Evolutionary conservation across 2,888 invertebrate species (phyloP).

Genomic region (Auanema freiburgensis): DNA sequence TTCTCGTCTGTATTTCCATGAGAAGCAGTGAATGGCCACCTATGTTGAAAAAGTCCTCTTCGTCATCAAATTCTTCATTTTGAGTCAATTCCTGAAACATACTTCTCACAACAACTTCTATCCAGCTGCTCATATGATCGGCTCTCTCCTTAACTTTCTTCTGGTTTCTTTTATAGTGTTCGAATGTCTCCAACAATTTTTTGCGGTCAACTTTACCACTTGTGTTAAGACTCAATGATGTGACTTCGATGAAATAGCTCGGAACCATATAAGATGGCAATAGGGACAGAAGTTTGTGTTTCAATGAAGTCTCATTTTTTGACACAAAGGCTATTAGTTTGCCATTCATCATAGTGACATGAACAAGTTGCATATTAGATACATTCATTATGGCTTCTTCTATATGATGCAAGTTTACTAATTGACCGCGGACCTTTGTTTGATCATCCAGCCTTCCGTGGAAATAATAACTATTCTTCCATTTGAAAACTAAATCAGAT

Average conservation of each 20-base stretch:
- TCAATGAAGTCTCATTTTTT: background rate
- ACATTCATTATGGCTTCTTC: conserved; percentile 25
- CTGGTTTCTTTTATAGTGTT: conserved; percentile 19
- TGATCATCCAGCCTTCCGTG: conserved; percentile 48
- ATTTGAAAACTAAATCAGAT: conserved; percentile 32
- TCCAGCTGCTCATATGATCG: conserved; percentile 24
- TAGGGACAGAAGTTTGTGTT: background rate
- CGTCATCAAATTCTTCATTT: conserved; percentile 5
- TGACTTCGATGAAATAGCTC: conserved; percentile 31
- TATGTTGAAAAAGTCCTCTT: conserved; percentile 41
- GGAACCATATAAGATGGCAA: conserved; percentile 26
- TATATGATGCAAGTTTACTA: conserved; percentile 27
- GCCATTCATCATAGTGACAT: conserved; percentile 20
- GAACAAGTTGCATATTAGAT: conserved; percentile 1
- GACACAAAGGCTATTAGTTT: conserved; percentile 34
- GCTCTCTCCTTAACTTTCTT: conserved; percentile 14
- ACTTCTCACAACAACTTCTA: conserved; percentile 21
- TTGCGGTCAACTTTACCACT: conserved; percentile 48
- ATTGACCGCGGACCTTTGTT: conserved; percentile 45
- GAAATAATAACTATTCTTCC: conserved; percentile 17
- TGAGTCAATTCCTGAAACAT: conserved; percentile 5
- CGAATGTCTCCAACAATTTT: conserved; percentile 34
- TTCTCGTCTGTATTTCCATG: conserved; percentile 36
- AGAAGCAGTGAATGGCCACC: conserved; percentile 56
- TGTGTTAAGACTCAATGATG: conserved; percentile 37